Base-by-base conservation (phyloP, 2,113 vertebrate species). In the Halichoerus grypus region DNA sequence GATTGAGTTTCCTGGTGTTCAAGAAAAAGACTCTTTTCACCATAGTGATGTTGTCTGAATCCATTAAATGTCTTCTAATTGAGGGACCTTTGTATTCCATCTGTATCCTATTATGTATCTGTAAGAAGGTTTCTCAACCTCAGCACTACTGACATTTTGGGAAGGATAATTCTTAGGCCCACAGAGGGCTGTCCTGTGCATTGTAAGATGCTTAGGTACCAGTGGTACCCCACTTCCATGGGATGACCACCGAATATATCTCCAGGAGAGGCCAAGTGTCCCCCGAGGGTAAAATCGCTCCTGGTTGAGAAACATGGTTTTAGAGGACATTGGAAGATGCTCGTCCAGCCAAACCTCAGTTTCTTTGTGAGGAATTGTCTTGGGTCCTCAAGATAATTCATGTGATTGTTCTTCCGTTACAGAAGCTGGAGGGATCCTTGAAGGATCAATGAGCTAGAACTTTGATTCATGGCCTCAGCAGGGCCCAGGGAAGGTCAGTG, bases 171-270 rank as follows among this genome's bases (percentile, higher is more conserved):
- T 42, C 61, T 39, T 28, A 11, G 42, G 14, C 31, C 21, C 4
- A 0, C 2, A 2, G 36, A 7, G 4, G 1, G 1, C 5, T 84
- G 55, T 22, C 31, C 7, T 77, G 9, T 22, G 33, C 46, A 21
- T 33, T 65, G 36, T 16, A 15, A n/a, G 21, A 9, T 15, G 42
- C 39, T 53, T 18, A 28, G 11, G 39, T n/a, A 2, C 61, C 4
- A 8, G 11, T 3, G 24, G n/a, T 11, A 28, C 10, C 15, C 1
- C 7, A 22, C 7, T 13, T 16, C 0, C 8, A 8, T n/a, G 24
- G 59, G 5, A 18, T 26, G 31, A 15, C 33, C 42, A 36, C 33
- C 7, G 39, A 22, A 63, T 0, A 6, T 9, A 0, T 92, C 84
- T 71, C 11, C 15, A 39, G 10, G 39, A 15, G 8, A 67, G 55